Conservation (phyloP, 2,797 vertebrate genomes). For the Benthosema pterotum region DNA sequence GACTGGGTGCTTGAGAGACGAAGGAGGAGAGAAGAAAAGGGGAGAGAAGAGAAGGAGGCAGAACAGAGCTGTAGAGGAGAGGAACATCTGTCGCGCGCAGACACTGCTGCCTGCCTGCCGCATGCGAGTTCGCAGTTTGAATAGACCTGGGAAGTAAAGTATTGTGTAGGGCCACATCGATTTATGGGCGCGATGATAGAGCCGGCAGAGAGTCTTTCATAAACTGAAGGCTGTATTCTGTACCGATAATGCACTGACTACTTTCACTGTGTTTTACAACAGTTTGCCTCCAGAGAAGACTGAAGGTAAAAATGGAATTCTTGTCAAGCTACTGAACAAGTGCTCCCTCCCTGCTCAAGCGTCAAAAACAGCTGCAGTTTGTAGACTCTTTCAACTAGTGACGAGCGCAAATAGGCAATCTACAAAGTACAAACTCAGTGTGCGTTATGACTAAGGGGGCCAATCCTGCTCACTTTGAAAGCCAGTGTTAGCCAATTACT, state of each 20-base stretch:
- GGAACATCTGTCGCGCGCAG: slow-evolving; percentile 72
- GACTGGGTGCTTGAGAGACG: slow-evolving; percentile 85
- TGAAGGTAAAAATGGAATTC: not conserved
- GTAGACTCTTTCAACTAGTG: too few species aligned
- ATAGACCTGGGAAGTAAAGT: slow-evolving; percentile 52
- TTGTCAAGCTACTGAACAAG: not conserved
- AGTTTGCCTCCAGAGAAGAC: not conserved
- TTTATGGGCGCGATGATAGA: slow-evolving; percentile 22
- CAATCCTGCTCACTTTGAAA: too few species aligned
- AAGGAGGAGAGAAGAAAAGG: slow-evolving; percentile 39
- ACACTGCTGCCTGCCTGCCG: slow-evolving; percentile 60
- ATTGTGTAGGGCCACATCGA: slow-evolving; percentile 12
- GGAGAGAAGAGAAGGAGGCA: slow-evolving; percentile 48
- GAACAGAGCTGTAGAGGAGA: slow-evolving; percentile 21
- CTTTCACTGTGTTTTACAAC: not conserved
- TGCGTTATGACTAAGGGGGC: too few species aligned
- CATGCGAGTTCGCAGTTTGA: slow-evolving; percentile 59
- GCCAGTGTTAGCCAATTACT: too few species aligned
- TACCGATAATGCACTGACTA: slow-evolving; percentile 6
- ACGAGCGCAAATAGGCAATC: too few species aligned
- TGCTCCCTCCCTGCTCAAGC: too few species aligned
- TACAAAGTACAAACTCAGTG: too few species aligned
- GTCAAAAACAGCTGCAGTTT: too few species aligned
- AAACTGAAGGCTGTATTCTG: slow-evolving; percentile 28
- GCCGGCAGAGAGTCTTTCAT: not conserved